Base-by-base conservation (phyloP, 2,113 vertebrate species). In the Abramis brama region DNA sequence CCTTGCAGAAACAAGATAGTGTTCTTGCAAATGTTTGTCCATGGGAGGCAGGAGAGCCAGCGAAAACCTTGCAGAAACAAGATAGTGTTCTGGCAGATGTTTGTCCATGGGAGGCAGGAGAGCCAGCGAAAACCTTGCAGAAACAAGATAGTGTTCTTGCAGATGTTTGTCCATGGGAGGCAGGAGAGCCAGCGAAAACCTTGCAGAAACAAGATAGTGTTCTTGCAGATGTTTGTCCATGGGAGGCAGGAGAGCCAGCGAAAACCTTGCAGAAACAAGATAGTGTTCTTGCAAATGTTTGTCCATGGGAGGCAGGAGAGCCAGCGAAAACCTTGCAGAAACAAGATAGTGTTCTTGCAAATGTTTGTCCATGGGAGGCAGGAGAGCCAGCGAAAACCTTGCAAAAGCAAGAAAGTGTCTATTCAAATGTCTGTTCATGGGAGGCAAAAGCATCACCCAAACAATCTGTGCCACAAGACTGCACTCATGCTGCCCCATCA, bases 261-360 rank as follows among this genome's bases (percentile, higher is more conserved):
- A 19, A 83, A 12, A 1, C 9, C 9, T 5, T 30, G 5, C 36
- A 70, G 74, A 87, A 86, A 11, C 77, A 87, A 85, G 76, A 81
- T 17, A 76, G 52, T n/a, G 45, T 76, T 23, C 55, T 6, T 62
- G 81, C 17, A 30, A 59, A 91, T 62, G 52, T 91, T 64, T 92
- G 90, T 86, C 90, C 90, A 2, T 92, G 91, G 92, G 93, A 94
- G 0, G 81, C 89, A 1, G 83, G 82, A 1, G 87, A 90, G 7
- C 60, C 87, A 19, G 83, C 83, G 66, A 23, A 80, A 59, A 1
- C 23, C 12, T 45, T 80, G 36, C 78, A 73, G 83, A 87, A 86
- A 36, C 79, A 88, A 60, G 82, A 90, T 52, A 87, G 64, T 1
- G 25, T 85, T 2, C 0, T 8, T 17, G 85, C 50, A 0, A 27